phyloP scores from a whole-genome alignment of 2,113 vertebrate genomes.

The Tenebrosternarchus preto region DNA sequence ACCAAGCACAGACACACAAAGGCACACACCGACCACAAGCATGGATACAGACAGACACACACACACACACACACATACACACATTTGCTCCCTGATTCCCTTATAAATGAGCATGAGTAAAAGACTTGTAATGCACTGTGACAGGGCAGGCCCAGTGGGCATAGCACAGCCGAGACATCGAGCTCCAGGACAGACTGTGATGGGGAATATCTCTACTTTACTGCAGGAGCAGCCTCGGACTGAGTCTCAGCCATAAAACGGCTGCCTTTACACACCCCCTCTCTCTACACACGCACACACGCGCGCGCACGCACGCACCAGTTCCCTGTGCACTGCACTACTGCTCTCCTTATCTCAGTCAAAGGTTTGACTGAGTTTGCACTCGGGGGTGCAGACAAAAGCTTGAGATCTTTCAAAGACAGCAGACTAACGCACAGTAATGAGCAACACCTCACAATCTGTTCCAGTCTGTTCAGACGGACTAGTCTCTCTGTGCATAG shows the following conservation, averaged over 20 bases:
- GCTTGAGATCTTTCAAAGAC: not conserved
- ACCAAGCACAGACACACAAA: too few species aligned
- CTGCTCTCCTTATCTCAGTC: too few species aligned
- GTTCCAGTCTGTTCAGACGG: not conserved
- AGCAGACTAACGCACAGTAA: not conserved
- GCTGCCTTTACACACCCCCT: too few species aligned
- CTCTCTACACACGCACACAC: not conserved
- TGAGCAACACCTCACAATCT: not conserved
- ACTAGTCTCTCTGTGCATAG: not conserved
- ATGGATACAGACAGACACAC: not conserved
- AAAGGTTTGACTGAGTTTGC: too few species aligned
- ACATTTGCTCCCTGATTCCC: too few species aligned
- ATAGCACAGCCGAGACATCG: not conserved
- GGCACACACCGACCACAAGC: too few species aligned
- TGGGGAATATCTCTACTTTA: not conserved
- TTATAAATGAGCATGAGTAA: not conserved
- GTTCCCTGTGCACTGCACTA: not conserved
- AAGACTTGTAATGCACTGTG: not conserved
- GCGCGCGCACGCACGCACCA: not conserved
- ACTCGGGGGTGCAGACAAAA: not conserved
- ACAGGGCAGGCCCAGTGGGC: not conserved
- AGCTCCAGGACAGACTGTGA: constrained; percentile 3
- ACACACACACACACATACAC: not conserved
- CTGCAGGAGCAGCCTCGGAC: not conserved
- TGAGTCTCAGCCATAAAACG: too few species aligned